Conservation (phyloP, 2,888 invertebrate genomes). For the Theodoxus fluviatilis region DNA sequence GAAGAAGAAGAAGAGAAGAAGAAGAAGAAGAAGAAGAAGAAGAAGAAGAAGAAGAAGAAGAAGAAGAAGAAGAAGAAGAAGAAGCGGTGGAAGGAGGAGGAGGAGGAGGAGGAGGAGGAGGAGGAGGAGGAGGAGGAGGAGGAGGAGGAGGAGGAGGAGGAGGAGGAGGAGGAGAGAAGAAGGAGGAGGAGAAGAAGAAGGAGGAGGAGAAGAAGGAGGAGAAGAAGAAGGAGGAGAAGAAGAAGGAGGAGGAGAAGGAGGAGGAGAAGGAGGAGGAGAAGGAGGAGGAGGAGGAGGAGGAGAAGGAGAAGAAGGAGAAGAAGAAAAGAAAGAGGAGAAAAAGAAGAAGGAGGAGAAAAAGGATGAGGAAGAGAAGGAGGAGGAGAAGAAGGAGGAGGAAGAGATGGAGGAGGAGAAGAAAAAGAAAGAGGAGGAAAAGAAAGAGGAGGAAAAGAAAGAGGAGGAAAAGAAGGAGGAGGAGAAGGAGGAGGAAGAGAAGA, state of each 20-base stretch:
- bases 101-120: neutral
- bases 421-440: neutral
- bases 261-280: neutral
- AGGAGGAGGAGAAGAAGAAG: neutral
- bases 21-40: neutral
- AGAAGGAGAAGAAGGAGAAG: neutral
- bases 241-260: neutral
- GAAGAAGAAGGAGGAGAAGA: neutral
- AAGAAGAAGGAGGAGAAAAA: neutral
- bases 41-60: conserved; percentile 24
- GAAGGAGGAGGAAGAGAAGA: neutral
- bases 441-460: neutral
- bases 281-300: neutral
- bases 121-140: neutral
- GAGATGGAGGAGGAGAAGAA: neutral
- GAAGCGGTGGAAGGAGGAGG: neutral
- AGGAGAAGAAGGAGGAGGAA: neutral
- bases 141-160: neutral
- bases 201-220: neutral
- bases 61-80: neutral
- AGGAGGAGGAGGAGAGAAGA: neutral
- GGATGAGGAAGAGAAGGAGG: too few relatives aligned
- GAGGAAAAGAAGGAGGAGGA: neutral
- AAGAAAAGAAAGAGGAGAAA: neutral
- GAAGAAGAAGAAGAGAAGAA: too few relatives aligned